These are phyloP conservation scores for Globicephala melas DNA, from an alignment of 2,113 vertebrate species.

Conservation along the genomic window DNA sequence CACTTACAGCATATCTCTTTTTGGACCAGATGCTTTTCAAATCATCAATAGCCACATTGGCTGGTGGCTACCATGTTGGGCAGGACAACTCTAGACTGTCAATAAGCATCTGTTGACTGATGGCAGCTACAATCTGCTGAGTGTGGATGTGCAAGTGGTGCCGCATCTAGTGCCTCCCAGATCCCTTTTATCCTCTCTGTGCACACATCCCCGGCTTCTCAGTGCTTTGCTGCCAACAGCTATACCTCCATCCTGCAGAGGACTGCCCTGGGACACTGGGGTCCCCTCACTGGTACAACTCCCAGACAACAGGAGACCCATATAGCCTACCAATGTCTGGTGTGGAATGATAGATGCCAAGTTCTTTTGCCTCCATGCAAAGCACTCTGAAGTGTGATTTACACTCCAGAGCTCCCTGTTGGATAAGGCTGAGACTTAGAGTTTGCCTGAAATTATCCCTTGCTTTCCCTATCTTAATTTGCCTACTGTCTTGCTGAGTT, in stretches of 20 bases:
- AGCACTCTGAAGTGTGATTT: neutral
- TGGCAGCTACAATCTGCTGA: neutral
- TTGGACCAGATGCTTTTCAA: neutral
- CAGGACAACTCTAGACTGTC: neutral
- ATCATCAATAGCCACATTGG: neutral
- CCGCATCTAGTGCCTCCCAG: neutral
- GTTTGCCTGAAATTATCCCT: neutral
- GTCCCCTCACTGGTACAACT: neutral
- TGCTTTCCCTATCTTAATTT: neutral
- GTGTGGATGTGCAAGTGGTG: too few relatives aligned
- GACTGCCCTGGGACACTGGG: neutral
- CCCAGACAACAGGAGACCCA: neutral
- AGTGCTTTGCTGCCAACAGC: neutral
- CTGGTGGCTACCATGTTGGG: neutral
- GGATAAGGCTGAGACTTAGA: neutral
- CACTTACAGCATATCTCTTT: neutral
- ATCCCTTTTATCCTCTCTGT: neutral
- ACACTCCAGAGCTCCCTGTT: neutral
- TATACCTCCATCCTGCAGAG: neutral
- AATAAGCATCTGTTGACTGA: neutral
- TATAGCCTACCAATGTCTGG: neutral
- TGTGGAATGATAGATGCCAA: neutral
- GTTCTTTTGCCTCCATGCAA: neutral
- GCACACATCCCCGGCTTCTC: neutral
- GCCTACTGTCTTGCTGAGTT: neutral